phyloP scores from a whole-genome alignment of 2,113 vertebrate genomes.

The Recurvirostra avosetta region DNA sequence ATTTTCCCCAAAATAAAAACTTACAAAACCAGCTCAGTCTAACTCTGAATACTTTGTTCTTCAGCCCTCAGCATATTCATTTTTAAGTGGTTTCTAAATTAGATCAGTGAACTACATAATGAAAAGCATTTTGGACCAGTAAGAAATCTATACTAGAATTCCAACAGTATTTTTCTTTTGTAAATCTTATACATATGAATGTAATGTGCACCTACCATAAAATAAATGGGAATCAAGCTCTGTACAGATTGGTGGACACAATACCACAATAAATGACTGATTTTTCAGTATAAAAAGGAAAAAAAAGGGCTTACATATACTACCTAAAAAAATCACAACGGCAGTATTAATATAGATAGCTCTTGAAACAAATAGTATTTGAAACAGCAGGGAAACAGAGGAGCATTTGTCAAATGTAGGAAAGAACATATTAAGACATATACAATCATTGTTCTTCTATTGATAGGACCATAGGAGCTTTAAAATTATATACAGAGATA shows the following conservation, averaged over 20 bases:
- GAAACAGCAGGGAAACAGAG: neutral
- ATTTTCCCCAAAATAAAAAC: neutral
- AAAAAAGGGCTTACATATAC: neutral
- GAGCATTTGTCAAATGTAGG: neutral
- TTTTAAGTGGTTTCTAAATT: neutral
- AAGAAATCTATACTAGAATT: neutral
- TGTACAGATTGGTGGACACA: neutral
- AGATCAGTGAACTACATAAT: neutral
- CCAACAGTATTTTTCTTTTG: neutral
- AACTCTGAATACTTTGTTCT: neutral
- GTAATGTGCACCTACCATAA: accelerated
- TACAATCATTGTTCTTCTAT: neutral
- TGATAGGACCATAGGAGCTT: neutral
- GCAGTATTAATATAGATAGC: neutral
- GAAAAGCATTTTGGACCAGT: neutral
- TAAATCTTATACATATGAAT: neutral
- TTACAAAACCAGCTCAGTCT: neutral
- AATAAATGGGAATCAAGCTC: neutral
- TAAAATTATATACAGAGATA: constrained; percentile 2
- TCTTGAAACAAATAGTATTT: neutral
- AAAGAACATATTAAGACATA: neutral
- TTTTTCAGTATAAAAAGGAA: neutral
- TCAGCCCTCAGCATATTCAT: neutral
- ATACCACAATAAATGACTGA: neutral
- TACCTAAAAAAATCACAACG: neutral